These are phyloP conservation scores for Drosophila nannoptera DNA, from an alignment of 1,140 invertebrate genomes.

Conservation along the genomic window DNA sequence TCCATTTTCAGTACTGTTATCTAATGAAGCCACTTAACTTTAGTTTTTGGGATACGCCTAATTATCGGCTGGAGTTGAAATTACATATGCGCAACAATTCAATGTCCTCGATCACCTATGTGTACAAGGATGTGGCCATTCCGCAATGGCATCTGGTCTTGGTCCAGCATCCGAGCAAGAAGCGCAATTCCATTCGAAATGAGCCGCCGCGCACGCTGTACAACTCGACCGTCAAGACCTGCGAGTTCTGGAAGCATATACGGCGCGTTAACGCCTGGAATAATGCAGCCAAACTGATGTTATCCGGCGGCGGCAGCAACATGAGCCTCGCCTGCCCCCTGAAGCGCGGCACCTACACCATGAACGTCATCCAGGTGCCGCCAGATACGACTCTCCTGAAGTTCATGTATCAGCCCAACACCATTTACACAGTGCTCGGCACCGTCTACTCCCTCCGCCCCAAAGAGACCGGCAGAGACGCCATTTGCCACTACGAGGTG, in stretches of 20 bases:
- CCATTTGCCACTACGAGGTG: constrained; percentile 62
- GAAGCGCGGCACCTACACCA: constrained; percentile 56
- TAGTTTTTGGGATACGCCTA: constrained; percentile 49
- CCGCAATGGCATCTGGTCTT: constrained; percentile 63
- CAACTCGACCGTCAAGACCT: constrained; percentile 59
- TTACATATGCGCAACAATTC: constrained; percentile 58
- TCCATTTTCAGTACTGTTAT: constrained; percentile 51
- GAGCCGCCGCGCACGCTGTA: constrained; percentile 57
- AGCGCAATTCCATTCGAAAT: neutral
- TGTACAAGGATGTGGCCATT: constrained; percentile 57
- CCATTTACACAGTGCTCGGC: constrained; percentile 57
- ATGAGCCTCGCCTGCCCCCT: constrained; percentile 68
- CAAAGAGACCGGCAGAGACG: constrained; percentile 41
- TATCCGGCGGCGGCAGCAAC: constrained; percentile 56
- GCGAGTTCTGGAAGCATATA: constrained; percentile 69
- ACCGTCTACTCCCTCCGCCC: constrained; percentile 50
- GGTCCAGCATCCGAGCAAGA: constrained; percentile 44
- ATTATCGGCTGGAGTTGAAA: constrained; percentile 50
- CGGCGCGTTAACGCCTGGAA: constrained; percentile 63
- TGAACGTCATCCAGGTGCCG: constrained; percentile 66
- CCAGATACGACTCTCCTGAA: constrained; percentile 64
- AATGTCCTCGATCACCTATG: constrained; percentile 59
- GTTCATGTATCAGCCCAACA: constrained; percentile 73
- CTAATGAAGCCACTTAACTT: constrained; percentile 52
- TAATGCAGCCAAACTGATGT: constrained; percentile 56